phyloP scores from a whole-genome alignment of 92 coral and sea anemone species.

The Epizoanthus ramosus region DNA sequence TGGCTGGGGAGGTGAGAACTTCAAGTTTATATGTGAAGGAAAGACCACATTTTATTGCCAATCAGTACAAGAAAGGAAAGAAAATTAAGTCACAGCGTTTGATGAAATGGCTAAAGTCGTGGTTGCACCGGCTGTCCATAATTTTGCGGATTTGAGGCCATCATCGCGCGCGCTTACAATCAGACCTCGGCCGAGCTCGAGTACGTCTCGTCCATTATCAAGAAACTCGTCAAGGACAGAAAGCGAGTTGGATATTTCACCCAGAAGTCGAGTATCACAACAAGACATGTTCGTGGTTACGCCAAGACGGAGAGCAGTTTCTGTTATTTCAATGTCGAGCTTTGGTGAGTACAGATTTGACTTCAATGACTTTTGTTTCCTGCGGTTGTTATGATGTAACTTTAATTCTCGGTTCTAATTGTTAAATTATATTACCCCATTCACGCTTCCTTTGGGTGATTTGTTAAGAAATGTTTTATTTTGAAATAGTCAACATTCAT shows the following conservation, averaged over 20 bases:
- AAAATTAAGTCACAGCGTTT: background rate
- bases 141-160: conserved; percentile 78
- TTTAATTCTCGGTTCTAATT: conserved; percentile 8
- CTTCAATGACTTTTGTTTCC: background rate
- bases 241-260: conserved; percentile 55
- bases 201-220: conserved; percentile 69
- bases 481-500: background rate
- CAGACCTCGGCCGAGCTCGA: conserved; percentile 72
- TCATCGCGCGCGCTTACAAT: conserved; percentile 80
- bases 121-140: conserved; percentile 77
- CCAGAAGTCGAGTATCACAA: conserved; percentile 53
- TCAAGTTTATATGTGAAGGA: too few species aligned
- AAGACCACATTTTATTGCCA: too few species aligned
- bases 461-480: background rate
- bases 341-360: conserved; percentile 63
- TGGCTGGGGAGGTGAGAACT: too few species aligned
- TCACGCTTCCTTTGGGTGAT: background rate
- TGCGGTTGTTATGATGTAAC: conserved; percentile 25
- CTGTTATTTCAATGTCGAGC: conserved; percentile 60
- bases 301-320: conserved; percentile 66
- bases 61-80: background rate
- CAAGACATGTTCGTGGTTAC: conserved; percentile 35
- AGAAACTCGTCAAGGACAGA: conserved; percentile 56
- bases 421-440: background rate
- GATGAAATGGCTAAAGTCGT: conserved; percentile 80